Evolutionary conservation across 2,113 vertebrate species (phyloP).

Genomic region (Grammomys dolichurus): DNA sequence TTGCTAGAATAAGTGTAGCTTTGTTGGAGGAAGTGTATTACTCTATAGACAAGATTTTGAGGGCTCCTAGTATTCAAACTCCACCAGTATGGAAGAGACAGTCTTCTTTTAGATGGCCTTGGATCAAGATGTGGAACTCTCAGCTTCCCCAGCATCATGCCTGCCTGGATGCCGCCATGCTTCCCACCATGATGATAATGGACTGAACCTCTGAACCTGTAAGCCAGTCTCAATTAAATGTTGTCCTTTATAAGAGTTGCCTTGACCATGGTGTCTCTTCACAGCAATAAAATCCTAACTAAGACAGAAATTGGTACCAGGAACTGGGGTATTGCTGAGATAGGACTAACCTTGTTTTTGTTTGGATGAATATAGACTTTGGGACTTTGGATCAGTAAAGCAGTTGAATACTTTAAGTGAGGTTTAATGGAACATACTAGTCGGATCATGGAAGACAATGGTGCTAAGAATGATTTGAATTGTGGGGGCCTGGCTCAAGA

Average conservation of each 20-base stretch:
- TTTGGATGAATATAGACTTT: not conserved
- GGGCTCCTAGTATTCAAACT: too few relatives aligned
- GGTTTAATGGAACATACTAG: not conserved
- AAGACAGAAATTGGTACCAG: not conserved
- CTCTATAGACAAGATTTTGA: too few relatives aligned
- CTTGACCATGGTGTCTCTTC: not conserved
- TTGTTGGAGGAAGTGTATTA: not conserved
- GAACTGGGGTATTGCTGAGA: not conserved
- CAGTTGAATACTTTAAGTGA: not conserved
- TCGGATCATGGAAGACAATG: not conserved
- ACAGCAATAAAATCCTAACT: not conserved
- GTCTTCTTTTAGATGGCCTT: not conserved
- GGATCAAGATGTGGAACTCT: not conserved
- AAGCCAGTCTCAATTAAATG: not conserved
- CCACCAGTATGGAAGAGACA: too few relatives aligned
- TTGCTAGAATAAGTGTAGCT: not conserved
- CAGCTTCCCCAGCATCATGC: not conserved
- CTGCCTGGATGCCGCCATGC: not conserved
- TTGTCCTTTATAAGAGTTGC: not conserved
- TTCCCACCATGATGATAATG: not conserved
- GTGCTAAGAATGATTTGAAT: not conserved
- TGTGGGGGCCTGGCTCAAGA: not conserved
- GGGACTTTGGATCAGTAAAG: not conserved
- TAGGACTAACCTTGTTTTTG: not conserved
- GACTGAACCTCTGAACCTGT: not conserved